Percentiles rank a stretch among this genome's conserved stretches.
These are phyloP conservation scores for Brachyalestes nurse DNA, from an alignment of 2,797 vertebrate genomes.

Conservation along the genomic window DNA sequence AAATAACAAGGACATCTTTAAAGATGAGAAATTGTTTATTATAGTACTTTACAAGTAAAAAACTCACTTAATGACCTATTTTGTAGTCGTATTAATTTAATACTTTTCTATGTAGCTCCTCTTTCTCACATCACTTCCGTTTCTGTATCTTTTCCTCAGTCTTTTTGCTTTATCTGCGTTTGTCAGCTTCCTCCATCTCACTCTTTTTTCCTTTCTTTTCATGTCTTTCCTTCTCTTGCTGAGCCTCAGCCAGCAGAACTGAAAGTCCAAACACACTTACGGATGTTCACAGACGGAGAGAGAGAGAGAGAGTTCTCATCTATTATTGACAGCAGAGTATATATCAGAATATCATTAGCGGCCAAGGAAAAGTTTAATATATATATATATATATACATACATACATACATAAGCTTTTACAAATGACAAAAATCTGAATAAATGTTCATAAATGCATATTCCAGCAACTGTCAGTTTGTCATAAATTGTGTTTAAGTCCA, in stretches of 20 bases:
- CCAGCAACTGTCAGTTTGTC: no score
- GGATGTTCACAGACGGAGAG: not conserved
- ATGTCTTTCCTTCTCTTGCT: constrained; percentile 11
- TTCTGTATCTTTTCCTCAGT: not conserved
- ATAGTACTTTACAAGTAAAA: no score
- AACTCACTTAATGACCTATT: not conserved
- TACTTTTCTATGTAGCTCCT: not conserved
- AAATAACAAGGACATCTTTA: no score
- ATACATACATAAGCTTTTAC: no score
- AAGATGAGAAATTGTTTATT: no score
- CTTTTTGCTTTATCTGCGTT: not conserved
- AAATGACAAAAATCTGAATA: no score
- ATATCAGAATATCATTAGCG: no score
- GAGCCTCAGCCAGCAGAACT: not conserved
- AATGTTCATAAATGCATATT: no score
- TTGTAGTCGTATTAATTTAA: not conserved
- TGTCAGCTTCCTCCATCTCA: constrained; percentile 17
- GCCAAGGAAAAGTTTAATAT: not conserved
- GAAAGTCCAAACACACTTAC: not conserved
- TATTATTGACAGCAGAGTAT: constrained; percentile 1
- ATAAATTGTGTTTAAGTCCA: no score
- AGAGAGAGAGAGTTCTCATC: not conserved
- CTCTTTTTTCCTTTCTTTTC: constrained; percentile 6
- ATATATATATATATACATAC: not conserved
- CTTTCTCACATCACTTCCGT: not conserved